Evolutionary conservation across 2,888 invertebrate genomes (phyloP).

Genomic region (Tribolium freemani): DNA sequence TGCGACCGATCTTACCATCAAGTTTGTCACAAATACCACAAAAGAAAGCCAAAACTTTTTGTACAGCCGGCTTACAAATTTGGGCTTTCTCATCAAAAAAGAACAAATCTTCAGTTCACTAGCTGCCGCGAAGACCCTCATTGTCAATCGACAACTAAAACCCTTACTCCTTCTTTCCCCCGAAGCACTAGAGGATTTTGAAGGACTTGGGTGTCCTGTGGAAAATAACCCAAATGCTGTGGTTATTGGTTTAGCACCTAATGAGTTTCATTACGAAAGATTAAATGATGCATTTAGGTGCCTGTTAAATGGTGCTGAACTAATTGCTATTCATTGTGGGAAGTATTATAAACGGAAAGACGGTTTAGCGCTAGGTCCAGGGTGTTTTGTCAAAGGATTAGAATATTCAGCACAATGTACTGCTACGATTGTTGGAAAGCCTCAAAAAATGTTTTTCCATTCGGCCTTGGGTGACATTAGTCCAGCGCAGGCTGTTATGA

Average conservation of each 20-base stretch:
- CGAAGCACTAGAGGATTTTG: slow-evolving; percentile 83
- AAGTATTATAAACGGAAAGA: slow-evolving; percentile 79
- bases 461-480: slow-evolving; percentile 67
- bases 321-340: slow-evolving; percentile 86
- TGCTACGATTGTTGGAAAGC: slow-evolving; percentile 83
- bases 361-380: slow-evolving; percentile 84
- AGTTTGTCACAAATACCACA: slow-evolving; percentile 90
- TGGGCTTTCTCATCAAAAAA: slow-evolving; percentile 78
- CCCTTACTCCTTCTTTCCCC: slow-evolving; percentile 81
- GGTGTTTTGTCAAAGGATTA: slow-evolving; percentile 83
- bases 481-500: slow-evolving; percentile 80
- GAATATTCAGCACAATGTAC: slow-evolving; percentile 80
- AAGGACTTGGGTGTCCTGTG: slow-evolving; percentile 68
- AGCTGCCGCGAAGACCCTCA: slow-evolving; percentile 76
- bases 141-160: slow-evolving; percentile 73
- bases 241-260: slow-evolving; percentile 84
- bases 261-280: slow-evolving; percentile 79
- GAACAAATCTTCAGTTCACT: slow-evolving; percentile 85
- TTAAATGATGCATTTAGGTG: slow-evolving; percentile 81
- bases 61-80: slow-evolving; percentile 72
- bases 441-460: slow-evolving; percentile 77
- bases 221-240: slow-evolving; percentile 76
- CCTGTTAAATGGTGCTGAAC: slow-evolving; percentile 71
- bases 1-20: slow-evolving; percentile 70
- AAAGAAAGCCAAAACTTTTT: slow-evolving; percentile 81